Base-by-base conservation (phyloP, 2,113 vertebrate species). In the Zosterops pallidus region DNA sequence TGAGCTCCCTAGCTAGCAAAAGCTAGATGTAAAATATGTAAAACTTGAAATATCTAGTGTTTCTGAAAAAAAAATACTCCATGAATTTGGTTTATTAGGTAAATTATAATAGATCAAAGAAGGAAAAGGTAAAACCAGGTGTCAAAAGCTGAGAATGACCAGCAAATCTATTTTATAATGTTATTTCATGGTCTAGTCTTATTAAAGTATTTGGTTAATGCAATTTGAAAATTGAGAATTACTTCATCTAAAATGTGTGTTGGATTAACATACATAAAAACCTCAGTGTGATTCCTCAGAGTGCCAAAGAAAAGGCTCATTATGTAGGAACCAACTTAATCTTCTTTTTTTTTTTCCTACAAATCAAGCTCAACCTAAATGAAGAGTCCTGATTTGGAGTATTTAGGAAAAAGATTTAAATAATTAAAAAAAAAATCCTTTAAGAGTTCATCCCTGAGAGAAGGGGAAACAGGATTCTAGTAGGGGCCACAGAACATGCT, bases 1-100 rank as follows among this genome's bases (percentile, higher is more conserved):
- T 97, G 94, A 97, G 90, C 65, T 97, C 94, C 85, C 94, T 94
- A 94, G 95, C 90, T 93, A 95, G 87, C 33, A 93, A 91, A 96
- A 95, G 10, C 70, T 96, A 67, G 44, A 95, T 96, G 89, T 91
- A 91, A 92, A 97, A 83, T 96, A 96, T 89, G 83, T 95, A 96
- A 97, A 97, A 96, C 55, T 83, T 80, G 91, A 92, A 96, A 95
- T 17, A 19, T 80, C 77, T 89, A 63, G 37, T 90, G 65, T 68
- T 94, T 95, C 83, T 83, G 65, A 72, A 70, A 92, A 95, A 95
- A 94, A 82, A 85, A 24, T 28, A 17, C 39, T 52, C 33, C 76
- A 52, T 82, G 71, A 89, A 84, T 44, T 91, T 50, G 75, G 56
- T 42, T 97, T 92, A 92, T 95, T 94, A 94, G 71, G 64, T 90